Base-by-base conservation (phyloP, 2,797 vertebrate genomes). In the Hypotaenidia okinawae region DNA sequence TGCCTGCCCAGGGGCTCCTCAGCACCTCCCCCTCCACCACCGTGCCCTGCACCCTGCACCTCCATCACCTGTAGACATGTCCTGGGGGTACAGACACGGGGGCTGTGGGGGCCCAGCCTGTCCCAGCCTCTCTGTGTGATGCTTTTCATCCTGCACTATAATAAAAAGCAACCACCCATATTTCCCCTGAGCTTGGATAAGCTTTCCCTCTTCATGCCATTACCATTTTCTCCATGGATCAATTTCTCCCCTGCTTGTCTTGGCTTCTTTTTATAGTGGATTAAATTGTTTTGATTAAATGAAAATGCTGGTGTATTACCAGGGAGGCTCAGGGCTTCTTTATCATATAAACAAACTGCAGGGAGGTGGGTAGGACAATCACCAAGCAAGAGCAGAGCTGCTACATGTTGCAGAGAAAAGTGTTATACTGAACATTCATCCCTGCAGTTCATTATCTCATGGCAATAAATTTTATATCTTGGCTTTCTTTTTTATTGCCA, bases 391-490 rank as follows among this genome's bases (percentile, higher is more conserved):
- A 73, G 41, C 41, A 22, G 84, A 88, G 94, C 86, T 83, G 55
- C 70, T 70, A 64, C 13, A 15, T 28, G 58, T 54, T 33, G 69
- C 63, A 84, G 70, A 75, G 82, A 89, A 67, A 74, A 70, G 49
- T 4, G 27, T 57, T 45, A n/a, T 45, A 6, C 89, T 10, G 58
- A 90, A 69, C 74, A 28, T 33, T 49, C 28, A 3, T 88, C 93
- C 91, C 93, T 25, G 77, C 62, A 74, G 84, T 93, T 96, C 94
- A 94, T 95, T 93, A 93, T 93, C 92, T 87, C 86, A 37, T 13
- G 52, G 93, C 88, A 92, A 93, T 96, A 85, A 91, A 97, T 94
- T 47, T 91, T 59, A 54, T 16, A 74, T 61, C 84, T 93, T 68
- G 6, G 87, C 93, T 95, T 92, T 90, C 88, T 54, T 75, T 37